Conservation (phyloP, 1,140 invertebrate species). For the Brachionus paranguensis region DNA sequence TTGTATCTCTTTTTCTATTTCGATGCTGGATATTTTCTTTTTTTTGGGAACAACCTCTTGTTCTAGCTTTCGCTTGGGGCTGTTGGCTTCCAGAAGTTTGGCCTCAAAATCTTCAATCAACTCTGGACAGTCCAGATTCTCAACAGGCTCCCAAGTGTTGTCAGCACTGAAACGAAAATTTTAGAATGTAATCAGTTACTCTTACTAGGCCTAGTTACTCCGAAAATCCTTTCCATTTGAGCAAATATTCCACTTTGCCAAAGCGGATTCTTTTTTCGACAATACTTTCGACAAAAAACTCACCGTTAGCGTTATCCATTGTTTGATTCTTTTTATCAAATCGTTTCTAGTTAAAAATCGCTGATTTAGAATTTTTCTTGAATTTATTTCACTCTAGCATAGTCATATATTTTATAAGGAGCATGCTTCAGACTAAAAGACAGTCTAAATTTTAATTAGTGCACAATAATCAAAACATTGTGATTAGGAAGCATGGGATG, state of each 20-base stretch:
- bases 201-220: conserved; percentile 44
- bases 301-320: conserved; percentile 61
- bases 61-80: conserved; percentile 47
- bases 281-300: conserved; percentile 84
- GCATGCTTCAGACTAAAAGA: background rate
- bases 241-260: conserved; percentile 77
- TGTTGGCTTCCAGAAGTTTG: conserved; percentile 46
- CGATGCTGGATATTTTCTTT: conserved; percentile 14
- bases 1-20: conserved; percentile 8
- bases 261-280: conserved; percentile 70
- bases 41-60: conserved; percentile 15
- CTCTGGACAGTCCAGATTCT: conserved; percentile 77
- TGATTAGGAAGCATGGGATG: background rate
- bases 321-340: background rate
- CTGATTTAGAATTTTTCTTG: background rate
- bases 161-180: background rate
- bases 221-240: conserved; percentile 84
- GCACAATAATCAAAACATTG: background rate
- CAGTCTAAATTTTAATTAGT: background rate
- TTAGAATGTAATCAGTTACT: background rate
- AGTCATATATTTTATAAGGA: background rate
- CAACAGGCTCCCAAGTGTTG: conserved; percentile 50
- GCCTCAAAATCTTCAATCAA: conserved; percentile 81
- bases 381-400: background rate
- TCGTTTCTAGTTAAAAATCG: background rate